A percentile compares a stretch with the other conserved stretches of the same genome.
Evolutionary conservation across 2,888 invertebrate genomes (phyloP).

Genomic region (Mongoloraphidia duomilia): DNA sequence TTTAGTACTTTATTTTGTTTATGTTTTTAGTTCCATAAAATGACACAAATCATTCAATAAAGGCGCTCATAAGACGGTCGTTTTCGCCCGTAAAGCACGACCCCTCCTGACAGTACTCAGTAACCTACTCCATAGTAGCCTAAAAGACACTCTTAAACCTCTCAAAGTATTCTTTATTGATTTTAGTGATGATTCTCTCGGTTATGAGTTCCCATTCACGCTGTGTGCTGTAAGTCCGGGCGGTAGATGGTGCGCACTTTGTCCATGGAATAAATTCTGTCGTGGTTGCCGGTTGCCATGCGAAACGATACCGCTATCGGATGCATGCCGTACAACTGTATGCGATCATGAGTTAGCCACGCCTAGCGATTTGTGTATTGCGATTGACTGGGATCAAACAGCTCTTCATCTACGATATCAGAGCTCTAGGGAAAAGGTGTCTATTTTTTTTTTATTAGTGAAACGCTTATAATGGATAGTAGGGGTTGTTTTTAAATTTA

Average conservation of each 20-base stretch:
- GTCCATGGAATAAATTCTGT: conserved; percentile 72
- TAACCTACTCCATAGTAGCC: no score
- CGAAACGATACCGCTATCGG: conserved; percentile 37
- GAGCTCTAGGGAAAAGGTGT: conserved; percentile 56
- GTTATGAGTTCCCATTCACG: conserved; percentile 85
- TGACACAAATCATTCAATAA: no score
- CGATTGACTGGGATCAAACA: conserved; percentile 91
- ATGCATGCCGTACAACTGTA: conserved; percentile 20
- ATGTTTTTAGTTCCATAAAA: no score
- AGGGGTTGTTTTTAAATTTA: no score
- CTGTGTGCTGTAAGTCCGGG: conserved; percentile 64
- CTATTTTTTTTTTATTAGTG: conserved; percentile 6
- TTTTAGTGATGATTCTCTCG: conserved; percentile 77
- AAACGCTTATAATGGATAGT: no score
- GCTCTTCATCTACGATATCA: conserved; percentile 83
- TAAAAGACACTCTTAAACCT: no score
- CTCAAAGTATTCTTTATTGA: no score
- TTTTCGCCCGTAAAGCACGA: no score
- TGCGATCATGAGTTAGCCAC: conserved; percentile 13
- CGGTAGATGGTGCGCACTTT: conserved; percentile 59
- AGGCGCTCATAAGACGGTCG: no score
- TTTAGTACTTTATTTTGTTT: no score
- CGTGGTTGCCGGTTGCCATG: conserved; percentile 73
- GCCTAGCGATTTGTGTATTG: conserved; percentile 37
- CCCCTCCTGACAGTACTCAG: no score